Evolutionary conservation across 2,888 invertebrate species (phyloP).

Genomic region (Antitype chi): DNA sequence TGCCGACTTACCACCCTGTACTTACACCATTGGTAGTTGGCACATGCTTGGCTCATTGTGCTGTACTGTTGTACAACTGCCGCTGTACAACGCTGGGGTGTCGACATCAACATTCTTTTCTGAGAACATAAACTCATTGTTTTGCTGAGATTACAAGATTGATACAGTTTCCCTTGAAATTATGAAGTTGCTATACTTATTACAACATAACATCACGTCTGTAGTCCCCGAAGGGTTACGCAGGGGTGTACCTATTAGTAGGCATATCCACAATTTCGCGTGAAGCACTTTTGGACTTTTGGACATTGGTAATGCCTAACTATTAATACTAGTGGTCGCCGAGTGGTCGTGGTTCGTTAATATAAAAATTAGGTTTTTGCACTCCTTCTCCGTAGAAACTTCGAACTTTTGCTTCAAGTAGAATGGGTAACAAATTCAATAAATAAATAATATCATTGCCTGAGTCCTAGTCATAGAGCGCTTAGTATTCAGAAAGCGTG

Average conservation of each 20-base stretch:
- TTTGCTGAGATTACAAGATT: conserved; percentile 13
- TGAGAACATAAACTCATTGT: conserved; percentile 11
- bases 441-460: no score
- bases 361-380: no score
- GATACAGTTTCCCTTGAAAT: conserved; percentile 2
- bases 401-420: no score
- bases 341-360: no score
- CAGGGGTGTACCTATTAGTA: background rate
- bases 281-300: background rate
- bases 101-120: conserved; percentile 6
- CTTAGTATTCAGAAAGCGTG: conserved; percentile 19
- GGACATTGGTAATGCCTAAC: no score
- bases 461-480: background rate
- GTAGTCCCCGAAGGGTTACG: background rate
- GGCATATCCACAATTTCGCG: background rate
- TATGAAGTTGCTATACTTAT: background rate
- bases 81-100: conserved; percentile 10
- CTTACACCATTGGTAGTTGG: no score
- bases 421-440: no score
- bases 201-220: background rate
- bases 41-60: background rate
- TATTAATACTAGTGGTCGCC: no score
- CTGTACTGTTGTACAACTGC: background rate
- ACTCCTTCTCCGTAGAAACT: no score
- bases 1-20: no score